Percentiles rank a stretch among this genome's conserved stretches.
These are phyloP conservation scores for Anoplius nigerrimus DNA, from an alignment of 2,888 invertebrate genomes.

Conservation along the genomic window DNA sequence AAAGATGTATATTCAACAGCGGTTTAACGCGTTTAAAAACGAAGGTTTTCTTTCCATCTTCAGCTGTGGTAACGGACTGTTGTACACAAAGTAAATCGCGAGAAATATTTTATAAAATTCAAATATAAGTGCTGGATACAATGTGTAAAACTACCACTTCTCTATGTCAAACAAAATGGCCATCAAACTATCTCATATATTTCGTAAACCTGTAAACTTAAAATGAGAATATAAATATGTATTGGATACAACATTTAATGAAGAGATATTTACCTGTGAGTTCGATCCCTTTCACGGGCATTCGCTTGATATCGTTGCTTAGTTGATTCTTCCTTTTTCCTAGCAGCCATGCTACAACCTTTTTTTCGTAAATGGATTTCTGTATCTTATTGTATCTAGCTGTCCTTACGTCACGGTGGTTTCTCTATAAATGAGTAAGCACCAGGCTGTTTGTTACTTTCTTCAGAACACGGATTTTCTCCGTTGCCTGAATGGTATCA, in stretches of 20 bases:
- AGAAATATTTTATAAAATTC: too few relatives aligned
- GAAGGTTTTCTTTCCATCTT: too few relatives aligned
- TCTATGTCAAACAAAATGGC: too few relatives aligned
- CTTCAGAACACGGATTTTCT: constrained; percentile 34
- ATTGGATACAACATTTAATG: constrained; percentile 14
- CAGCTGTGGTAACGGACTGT: too few relatives aligned
- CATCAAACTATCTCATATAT: too few relatives aligned
- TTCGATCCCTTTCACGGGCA: constrained; percentile 88
- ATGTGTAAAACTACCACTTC: too few relatives aligned
- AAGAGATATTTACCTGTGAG: constrained; percentile 81
- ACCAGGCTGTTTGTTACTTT: constrained; percentile 28
- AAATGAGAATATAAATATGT: background rate
- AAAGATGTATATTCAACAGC: too few relatives aligned
- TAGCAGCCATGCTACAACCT: constrained; percentile 39
- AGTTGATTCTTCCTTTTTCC: constrained; percentile 62
- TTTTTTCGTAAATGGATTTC: too few relatives aligned
- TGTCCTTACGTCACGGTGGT: constrained; percentile 13
- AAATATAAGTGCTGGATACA: too few relatives aligned
- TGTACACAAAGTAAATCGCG: too few relatives aligned
- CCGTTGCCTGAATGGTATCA: constrained; percentile 28
- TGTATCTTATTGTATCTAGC: background rate
- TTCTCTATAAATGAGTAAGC: constrained; percentile 44
- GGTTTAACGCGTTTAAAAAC: too few relatives aligned
- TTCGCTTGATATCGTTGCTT: constrained; percentile 87
- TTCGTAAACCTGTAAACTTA: too few relatives aligned